Evolutionary conservation across 2,113 vertebrate genomes (phyloP), one percentile per base, ranked within the genome.

Genomic region (Indicator maculatus): DNA sequence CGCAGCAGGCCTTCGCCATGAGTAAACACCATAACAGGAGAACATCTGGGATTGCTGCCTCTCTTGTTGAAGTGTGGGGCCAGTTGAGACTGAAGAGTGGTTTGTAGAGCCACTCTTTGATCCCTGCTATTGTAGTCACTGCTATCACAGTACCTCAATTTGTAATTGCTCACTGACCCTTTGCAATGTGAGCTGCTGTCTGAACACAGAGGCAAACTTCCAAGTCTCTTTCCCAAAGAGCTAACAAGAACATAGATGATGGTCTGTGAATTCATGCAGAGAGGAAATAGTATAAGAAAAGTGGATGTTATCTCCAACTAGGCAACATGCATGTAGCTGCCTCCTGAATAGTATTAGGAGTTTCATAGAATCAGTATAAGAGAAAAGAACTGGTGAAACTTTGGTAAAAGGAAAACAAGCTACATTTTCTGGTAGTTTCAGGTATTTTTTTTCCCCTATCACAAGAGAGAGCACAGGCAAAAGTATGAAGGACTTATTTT

Each of bases 61-160:
- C 1, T 1, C 50, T 8, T 0, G 1, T 16, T 6, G 60, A 38
- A 69, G 27, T 3, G 0, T 1, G 1, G 16, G 55, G 33, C 33
- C 36, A 71, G 19, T 16, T 4, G 2, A 28, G 16, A 4, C 30
- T 61, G 38, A n/a, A n/a, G 1, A 0, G 24, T 12, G 21, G 6
- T 19, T 66, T 76, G 78, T 23, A 3, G 39, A 76, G 39, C 31
- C 30, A 2, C 20, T 7, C 23, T 72, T 71, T 2, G 2, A 20
- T 27, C 45, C 19, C 17, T 36, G 30, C 0, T 10, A 16, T 21
- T 0, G 1, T 33, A 47, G 19, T 12, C 39, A 0, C 21, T 8
- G 73, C 27, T 70, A 69, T 30, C 41, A n/a, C 19, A 59, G 56
- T 2, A 1, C 36, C 45, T n/a, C 2, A 0, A 13, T 4, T 23